Base-by-base conservation (phyloP, 2,797 vertebrate genomes). In the Florisuga fusca region DNA sequence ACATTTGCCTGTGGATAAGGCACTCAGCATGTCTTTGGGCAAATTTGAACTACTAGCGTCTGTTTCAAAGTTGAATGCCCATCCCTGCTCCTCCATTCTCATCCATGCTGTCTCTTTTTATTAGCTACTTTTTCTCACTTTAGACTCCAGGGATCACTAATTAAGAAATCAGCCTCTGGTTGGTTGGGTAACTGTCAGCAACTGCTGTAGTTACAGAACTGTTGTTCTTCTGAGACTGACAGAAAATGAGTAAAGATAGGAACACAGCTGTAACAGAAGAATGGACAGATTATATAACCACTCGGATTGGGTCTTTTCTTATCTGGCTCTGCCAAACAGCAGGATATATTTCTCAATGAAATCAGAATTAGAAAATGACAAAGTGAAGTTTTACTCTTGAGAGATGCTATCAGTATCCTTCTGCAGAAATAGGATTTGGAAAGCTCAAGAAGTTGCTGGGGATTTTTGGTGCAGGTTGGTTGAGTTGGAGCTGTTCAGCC, bases 151-250 rank as follows among this genome's bases (percentile, higher is more conserved):
- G 73, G 89, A 93, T 63, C 22, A 19, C 19, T 92, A 80, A 95
- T 89, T 83, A 94, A 92, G 91, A 59, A 91, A 91, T 80, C 64
- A 68, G 73, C 81, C 57, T 64, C 57, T 85, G 87, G 53, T 71
- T 84, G 86, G 48, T 31, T 84, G 90, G 54, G 48, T 58, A 75
- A 86, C 50, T 29, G 3, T 26, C 57, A 85, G 50, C 69, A 80
- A 69, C 22, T n/a, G 72, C 59, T 62, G 75, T 53, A 31, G 79
- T 55, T 38, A 14, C 43, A 27, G 66, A 61, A 78, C 86, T 78
- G 68, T 81, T 78, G 85, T 31, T 23, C 53, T 45, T 9, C 4
- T 90, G 72, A 11, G 63, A 38, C 61, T 62, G 86, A 46, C 26
- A 86, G 80, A 61, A 79, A 83, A 88, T 27, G 80, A 90, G 66